Conservation (phyloP, 2,888 invertebrate genomes). For the Meganola albula region DNA sequence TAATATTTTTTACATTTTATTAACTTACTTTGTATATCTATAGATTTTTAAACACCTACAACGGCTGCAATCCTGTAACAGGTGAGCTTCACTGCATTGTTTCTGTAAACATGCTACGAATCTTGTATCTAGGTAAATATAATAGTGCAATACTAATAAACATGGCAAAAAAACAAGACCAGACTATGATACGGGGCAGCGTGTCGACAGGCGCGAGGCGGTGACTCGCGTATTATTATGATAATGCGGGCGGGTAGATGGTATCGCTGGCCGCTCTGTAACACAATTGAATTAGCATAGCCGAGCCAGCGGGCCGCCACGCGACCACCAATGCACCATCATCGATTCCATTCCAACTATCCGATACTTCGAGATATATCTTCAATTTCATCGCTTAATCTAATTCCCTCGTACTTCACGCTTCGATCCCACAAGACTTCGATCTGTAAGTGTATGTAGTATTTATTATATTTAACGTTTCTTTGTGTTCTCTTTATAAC, state of each 20-base stretch:
- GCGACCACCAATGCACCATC: constrained; percentile 56
- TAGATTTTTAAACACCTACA: no score
- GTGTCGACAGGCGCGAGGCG: constrained; percentile 49
- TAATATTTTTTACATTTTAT: no score
- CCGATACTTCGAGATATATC: constrained; percentile 21
- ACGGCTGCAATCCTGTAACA: no score
- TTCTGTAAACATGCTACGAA: no score
- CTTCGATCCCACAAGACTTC: neutral
- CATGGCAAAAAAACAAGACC: constrained; percentile 27
- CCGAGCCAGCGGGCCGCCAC: constrained; percentile 66
- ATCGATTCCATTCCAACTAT: constrained; percentile 39
- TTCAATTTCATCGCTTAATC: constrained; percentile 19
- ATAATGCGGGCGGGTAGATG: constrained; percentile 69
- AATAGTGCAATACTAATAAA: no score
- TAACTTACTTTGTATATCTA: no score
- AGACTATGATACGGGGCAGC: constrained; percentile 17
- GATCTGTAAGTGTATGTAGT: neutral
- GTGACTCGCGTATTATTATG: constrained; percentile 75
- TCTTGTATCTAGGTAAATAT: constrained; percentile 23
- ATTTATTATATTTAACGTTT: constrained; percentile 4
- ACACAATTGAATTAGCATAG: constrained; percentile 78
- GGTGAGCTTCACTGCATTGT: no score
- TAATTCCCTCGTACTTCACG: constrained; percentile 2
- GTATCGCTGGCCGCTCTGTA: constrained; percentile 59
- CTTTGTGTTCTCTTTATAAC: no score